These are phyloP conservation scores for Rhyacichthys aspro DNA, from an alignment of 2,797 vertebrate genomes.

Conservation along the genomic window DNA sequence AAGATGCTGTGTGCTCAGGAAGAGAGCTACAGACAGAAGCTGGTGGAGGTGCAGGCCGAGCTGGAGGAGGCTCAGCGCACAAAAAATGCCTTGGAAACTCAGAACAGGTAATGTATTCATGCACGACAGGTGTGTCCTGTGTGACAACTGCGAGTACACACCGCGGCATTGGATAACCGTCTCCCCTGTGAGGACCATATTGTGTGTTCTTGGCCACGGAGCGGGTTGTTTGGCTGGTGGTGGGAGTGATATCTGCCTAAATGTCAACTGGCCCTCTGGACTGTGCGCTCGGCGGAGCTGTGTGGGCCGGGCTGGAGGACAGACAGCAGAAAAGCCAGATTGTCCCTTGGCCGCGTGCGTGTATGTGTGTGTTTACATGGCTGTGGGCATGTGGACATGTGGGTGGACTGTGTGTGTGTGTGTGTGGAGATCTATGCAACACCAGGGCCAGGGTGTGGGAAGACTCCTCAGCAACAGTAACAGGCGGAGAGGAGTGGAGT, in stretches of 20 bases:
- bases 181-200: conserved; percentile 48
- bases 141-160: neutral
- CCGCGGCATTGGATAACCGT: conserved; percentile 18
- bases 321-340: conserved; percentile 77
- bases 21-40: conserved; percentile 79
- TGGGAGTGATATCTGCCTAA: conserved; percentile 74
- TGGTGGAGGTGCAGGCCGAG: conserved; percentile 80
- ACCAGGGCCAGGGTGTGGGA: conserved; percentile 74
- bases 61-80: conserved; percentile 87
- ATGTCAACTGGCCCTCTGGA: conserved; percentile 79
- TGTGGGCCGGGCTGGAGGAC: conserved; percentile 74
- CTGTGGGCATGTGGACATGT: conserved; percentile 66
- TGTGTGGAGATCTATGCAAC: conserved; percentile 56
- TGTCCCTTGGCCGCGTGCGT: conserved; percentile 65
- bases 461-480: conserved; percentile 65
- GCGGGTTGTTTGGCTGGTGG: conserved; percentile 62
- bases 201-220: conserved; percentile 64
- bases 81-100: conserved; percentile 85
- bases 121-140: neutral
- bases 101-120: conserved; percentile 78
- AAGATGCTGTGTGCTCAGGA: conserved; percentile 89
- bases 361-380: conserved; percentile 59
- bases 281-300: conserved; percentile 65
- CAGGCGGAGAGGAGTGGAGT: conserved; percentile 62
- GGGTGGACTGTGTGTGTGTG: conserved; percentile 59